Evolutionary conservation across 2,113 vertebrate species (phyloP).

Genomic region (Bos javanicus): DNA sequence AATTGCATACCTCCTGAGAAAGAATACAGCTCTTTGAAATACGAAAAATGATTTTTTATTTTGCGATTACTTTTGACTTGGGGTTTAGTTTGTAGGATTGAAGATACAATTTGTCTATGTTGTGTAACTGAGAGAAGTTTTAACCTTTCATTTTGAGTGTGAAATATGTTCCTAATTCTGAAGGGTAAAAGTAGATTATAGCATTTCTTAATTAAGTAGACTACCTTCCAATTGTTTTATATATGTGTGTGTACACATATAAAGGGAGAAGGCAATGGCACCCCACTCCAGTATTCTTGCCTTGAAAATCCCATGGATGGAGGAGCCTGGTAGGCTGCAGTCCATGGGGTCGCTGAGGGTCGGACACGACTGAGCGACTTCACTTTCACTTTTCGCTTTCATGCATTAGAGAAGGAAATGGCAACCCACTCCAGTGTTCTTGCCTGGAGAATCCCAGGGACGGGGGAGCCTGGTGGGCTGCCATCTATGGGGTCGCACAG

Average conservation of each 20-base stretch:
- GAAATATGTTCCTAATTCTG: neutral
- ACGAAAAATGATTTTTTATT: neutral
- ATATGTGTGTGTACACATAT: neutral
- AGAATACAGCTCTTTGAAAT: neutral
- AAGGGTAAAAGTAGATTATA: neutral
- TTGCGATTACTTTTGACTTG: neutral
- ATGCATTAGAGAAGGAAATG: no score
- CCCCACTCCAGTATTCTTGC: no score
- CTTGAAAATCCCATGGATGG: no score
- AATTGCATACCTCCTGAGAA: neutral
- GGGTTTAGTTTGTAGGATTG: neutral
- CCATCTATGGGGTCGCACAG: no score
- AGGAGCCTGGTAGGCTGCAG: no score
- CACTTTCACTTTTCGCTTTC: no score
- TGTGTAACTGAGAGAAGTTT: neutral
- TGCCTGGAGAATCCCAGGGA: no score
- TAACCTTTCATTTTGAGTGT: neutral
- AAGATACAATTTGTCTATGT: neutral
- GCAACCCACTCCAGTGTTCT: no score
- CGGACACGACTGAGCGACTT: no score
- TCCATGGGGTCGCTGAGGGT: no score
- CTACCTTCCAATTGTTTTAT: neutral
- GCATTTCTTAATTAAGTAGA: neutral
- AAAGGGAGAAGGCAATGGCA: neutral
- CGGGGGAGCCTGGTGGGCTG: no score